phyloP scores from a whole-genome alignment of 64 coral and sea anemone species.

The Exaiptasia diaphana region DNA sequence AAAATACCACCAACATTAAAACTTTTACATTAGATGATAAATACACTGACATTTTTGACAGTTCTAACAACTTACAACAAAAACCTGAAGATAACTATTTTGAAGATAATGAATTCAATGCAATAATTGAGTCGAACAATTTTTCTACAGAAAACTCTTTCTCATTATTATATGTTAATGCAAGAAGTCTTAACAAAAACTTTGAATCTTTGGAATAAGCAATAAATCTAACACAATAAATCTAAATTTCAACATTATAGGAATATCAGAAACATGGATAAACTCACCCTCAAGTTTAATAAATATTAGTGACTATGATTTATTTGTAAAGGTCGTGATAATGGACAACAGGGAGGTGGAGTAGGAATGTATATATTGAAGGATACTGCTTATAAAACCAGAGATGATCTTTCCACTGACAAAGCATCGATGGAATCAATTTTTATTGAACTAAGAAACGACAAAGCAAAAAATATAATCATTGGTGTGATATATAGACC shows the following conservation, averaged over 20 bases:
- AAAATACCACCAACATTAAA: too few species aligned
- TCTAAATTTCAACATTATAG: background rate
- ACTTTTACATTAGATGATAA: too few species aligned
- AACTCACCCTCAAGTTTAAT: background rate
- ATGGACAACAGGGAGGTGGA: background rate
- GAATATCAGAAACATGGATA: background rate
- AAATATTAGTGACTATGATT: background rate
- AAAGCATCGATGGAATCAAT: constrained; percentile 3
- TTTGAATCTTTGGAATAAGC: background rate
- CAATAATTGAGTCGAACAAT: background rate
- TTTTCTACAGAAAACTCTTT: background rate
- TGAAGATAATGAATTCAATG: background rate
- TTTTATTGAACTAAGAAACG: background rate
- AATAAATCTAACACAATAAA: background rate
- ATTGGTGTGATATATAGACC: constrained; percentile 29
- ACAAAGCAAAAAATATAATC: constrained; percentile 4
- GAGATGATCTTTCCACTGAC: constrained; percentile 4
- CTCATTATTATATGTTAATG: background rate
- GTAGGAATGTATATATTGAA: constrained; percentile 6
- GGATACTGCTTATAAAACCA: background rate
- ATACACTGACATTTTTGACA: too few species aligned
- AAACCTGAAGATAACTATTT: background rate
- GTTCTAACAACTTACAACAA: too few species aligned
- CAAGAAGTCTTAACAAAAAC: background rate
- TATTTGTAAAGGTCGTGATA: background rate